A percentile compares a stretch with the other conserved stretches of the same genome.
Evolutionary conservation across 1,140 invertebrate species (phyloP).

Genomic region (Lepidurus packardi): DNA sequence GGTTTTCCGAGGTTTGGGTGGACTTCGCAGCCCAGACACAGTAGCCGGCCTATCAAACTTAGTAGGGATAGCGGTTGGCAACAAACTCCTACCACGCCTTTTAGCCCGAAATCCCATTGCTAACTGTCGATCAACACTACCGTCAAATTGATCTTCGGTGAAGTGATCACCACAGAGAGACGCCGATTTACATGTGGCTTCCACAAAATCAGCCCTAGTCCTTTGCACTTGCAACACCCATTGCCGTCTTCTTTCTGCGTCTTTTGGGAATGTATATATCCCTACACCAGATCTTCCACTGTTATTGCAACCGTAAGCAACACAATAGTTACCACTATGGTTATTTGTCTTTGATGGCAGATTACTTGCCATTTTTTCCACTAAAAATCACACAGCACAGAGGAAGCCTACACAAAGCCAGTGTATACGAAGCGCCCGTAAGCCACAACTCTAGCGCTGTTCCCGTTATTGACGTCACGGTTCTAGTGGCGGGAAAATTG

Average conservation of each 20-base stretch:
- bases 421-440: background rate
- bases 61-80: background rate
- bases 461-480: background rate
- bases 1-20: background rate
- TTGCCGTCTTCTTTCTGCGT: background rate
- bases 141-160: too few species aligned
- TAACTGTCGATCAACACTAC: too few species aligned
- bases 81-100: background rate
- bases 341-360: too few species aligned
- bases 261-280: background rate
- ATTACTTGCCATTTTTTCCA: too few species aligned
- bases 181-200: background rate
- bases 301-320: background rate
- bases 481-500: background rate
- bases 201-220: background rate
- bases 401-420: too few species aligned
- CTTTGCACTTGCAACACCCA: background rate
- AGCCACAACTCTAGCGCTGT: background rate
- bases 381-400: too few species aligned
- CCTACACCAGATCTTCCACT: background rate
- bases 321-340: background rate
- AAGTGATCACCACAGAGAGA: background rate
- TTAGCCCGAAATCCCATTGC: background rate
- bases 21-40: background rate
- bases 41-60: background rate